A percentile compares a stretch with the other conserved stretches of the same genome.
These are phyloP conservation scores for Dynastes hyllus DNA, from an alignment of 2,888 invertebrate genomes.

Conservation along the genomic window DNA sequence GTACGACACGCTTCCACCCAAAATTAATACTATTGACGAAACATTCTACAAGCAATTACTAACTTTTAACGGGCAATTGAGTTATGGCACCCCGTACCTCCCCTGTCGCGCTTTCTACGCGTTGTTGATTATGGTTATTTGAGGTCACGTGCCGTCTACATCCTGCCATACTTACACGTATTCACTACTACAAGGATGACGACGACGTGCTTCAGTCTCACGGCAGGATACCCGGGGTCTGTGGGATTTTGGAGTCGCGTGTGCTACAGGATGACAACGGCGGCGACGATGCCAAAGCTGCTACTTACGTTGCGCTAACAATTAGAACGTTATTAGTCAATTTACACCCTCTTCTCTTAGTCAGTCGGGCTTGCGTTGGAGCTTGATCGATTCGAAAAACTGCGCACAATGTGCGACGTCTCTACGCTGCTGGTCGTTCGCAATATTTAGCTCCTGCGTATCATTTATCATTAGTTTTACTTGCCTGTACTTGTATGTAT, in stretches of 20 bases:
- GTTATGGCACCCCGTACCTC: constrained; percentile 37
- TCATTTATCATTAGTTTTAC: too few relatives aligned
- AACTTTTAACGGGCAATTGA: constrained; percentile 50
- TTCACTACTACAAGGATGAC: background rate
- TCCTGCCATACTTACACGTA: constrained; percentile 6
- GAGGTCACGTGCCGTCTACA: constrained; percentile 26
- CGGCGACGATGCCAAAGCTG: constrained; percentile 17
- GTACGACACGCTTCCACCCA: constrained; percentile 38
- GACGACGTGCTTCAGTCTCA: constrained; percentile 14
- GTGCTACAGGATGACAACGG: constrained; percentile 6
- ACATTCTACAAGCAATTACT: constrained; percentile 51
- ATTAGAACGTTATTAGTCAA: constrained; percentile 50
- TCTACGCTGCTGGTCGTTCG: too few relatives aligned
- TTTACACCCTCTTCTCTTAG: constrained; percentile 36
- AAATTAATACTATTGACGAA: constrained; percentile 49
- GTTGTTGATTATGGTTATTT: constrained; percentile 35
- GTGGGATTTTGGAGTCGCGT: background rate
- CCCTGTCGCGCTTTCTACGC: constrained; percentile 6
- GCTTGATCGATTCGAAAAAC: constrained; percentile 14
- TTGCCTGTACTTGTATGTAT: too few relatives aligned
- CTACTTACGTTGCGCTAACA: constrained; percentile 30
- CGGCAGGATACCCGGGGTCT: constrained; percentile 2
- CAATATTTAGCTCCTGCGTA: too few relatives aligned
- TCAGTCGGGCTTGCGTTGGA: background rate
- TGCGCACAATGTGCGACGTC: too few relatives aligned